Conservation (phyloP, 2,888 invertebrate genomes). For the Tetramorium bicarinatum region DNA sequence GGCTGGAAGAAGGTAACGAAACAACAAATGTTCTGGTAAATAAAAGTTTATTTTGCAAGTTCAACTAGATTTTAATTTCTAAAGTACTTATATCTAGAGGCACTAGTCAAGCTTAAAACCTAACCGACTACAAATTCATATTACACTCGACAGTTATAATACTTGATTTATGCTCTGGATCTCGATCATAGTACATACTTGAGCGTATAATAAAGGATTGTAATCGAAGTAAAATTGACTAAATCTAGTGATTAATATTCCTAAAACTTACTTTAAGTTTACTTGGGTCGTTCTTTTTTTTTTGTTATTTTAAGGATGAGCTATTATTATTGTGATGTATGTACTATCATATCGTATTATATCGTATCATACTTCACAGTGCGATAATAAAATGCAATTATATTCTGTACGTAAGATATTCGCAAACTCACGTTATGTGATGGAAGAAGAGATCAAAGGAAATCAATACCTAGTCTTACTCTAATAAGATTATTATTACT, state of each 20-base stretch:
- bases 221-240: constrained; percentile 63
- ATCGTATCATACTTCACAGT: constrained; percentile 17
- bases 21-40: constrained; percentile 72
- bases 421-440: constrained; percentile 10
- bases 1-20: constrained; percentile 17
- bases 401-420: constrained; percentile 26
- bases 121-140: constrained; percentile 77
- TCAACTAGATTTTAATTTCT: constrained; percentile 78
- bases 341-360: constrained; percentile 46
- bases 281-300: constrained; percentile 28
- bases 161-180: constrained; percentile 62
- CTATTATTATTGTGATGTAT: constrained; percentile 59
- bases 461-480: constrained; percentile 14
- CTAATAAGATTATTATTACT: constrained; percentile 33
- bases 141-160: constrained; percentile 72
- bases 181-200: constrained; percentile 52
- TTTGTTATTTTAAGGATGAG: constrained; percentile 53
- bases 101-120: constrained; percentile 84
- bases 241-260: constrained; percentile 62
- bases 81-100: constrained; percentile 83
- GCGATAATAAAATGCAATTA: constrained; percentile 42
- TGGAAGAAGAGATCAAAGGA: constrained; percentile 52
- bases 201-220: constrained; percentile 63
- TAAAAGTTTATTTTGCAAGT: constrained; percentile 79
- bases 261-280: constrained; percentile 61